A percentile compares a stretch with the other conserved stretches of the same genome.
phyloP scores from a whole-genome alignment of 1,140 invertebrate genomes.

The Adelges cooleyi region DNA sequence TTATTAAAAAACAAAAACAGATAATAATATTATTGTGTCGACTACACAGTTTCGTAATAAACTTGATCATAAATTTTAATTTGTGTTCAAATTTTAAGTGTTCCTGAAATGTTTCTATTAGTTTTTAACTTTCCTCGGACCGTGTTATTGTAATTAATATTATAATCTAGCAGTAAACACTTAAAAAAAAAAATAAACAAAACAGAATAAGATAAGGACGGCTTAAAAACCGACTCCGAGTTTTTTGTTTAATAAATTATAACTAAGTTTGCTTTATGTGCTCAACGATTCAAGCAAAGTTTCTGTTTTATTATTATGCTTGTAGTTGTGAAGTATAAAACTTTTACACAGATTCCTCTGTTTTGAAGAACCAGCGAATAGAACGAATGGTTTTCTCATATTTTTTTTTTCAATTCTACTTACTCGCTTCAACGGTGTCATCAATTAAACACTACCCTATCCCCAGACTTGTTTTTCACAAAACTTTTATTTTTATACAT shows the following conservation, averaged over 20 bases:
- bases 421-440: neutral
- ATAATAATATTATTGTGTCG: too few species aligned
- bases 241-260: constrained; percentile 23
- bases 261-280: constrained; percentile 11
- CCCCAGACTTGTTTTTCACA: too few species aligned
- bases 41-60: too few species aligned
- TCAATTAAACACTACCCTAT: neutral
- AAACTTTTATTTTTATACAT: neutral
- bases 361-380: neutral
- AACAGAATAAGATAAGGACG: too few species aligned
- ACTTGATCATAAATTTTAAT: too few species aligned
- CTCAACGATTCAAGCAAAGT: constrained; percentile 14
- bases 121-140: too few species aligned
- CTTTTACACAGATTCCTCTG: neutral
- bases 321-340: neutral
- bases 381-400: neutral
- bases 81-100: too few species aligned
- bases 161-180: too few species aligned
- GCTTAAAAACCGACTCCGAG: constrained; percentile 2
- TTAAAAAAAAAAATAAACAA: too few species aligned
- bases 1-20: too few species aligned
- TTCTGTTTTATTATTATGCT: constrained; percentile 18
- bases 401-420: constrained; percentile 10
- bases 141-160: too few species aligned
- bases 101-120: too few species aligned